Conservation (phyloP, 1,140 invertebrate species). For the Mamestra configurata region DNA sequence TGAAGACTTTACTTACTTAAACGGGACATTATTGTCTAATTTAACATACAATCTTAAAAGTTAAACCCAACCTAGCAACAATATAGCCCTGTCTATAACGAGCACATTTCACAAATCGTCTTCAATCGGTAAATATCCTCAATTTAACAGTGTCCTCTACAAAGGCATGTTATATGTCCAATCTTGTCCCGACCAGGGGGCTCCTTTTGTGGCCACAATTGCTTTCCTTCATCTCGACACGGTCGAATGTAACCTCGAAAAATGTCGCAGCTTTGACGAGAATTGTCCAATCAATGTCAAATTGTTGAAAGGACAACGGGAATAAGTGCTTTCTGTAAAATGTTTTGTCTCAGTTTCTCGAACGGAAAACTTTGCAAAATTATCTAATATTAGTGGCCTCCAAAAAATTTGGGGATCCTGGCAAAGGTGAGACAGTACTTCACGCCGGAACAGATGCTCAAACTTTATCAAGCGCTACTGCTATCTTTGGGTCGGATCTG, state of each 20-base stretch:
- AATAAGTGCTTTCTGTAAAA: not conserved
- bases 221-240: slow-evolving; percentile 13
- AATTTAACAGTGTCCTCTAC: not conserved
- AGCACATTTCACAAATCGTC: not conserved
- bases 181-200: not conserved
- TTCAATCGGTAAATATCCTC: slow-evolving; percentile 26
- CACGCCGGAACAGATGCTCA: too few species aligned
- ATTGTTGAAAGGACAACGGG: not conserved
- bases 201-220: slow-evolving; percentile 16
- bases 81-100: not conserved
- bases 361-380: too few species aligned
- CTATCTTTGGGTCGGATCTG: too few species aligned
- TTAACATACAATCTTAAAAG: not conserved
- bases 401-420: too few species aligned
- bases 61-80: not conserved
- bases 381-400: too few species aligned
- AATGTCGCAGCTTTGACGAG: not conserved
- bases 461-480: too few species aligned
- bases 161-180: slow-evolving; percentile 37
- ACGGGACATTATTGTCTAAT: not conserved
- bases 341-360: not conserved
- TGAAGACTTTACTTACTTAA: too few species aligned
- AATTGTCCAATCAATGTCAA: not conserved
- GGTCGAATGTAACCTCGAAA: not conserved
- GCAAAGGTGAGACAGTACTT: too few species aligned